Evolutionary conservation across 2,113 vertebrate genomes (phyloP), one percentile per base, ranked within the genome.

Genomic region (Muntiacus muntjak): DNA sequence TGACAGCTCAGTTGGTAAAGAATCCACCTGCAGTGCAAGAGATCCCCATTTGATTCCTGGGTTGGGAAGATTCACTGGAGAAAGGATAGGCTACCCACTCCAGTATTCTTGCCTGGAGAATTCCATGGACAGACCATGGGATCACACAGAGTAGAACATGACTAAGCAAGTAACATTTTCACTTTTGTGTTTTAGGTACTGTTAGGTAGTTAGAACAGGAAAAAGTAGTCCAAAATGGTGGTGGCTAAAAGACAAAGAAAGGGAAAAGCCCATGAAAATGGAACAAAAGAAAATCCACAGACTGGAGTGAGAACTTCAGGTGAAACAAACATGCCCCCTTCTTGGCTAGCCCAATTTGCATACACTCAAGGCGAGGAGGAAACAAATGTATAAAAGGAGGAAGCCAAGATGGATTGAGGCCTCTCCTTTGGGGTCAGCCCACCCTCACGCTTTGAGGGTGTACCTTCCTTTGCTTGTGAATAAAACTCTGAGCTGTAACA

Each of bases 351-450:
- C 64, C 64, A 71, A 1, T 23, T 71, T 36, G 17, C 64, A 71
- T 71, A 5, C 0, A 0, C 17, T 71, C 19, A 71, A 36, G 64
- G n/a, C 0, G 4, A n/a, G 19, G 64, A 36, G 64, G 17, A 36
- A 11, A 5, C 4, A 36, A n/a, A 36, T 36, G 64, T 23, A 71
- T 21, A 71, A 71, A 71, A 36, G n/a, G n/a, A 36, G n/a, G n/a
- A 71, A 71, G 64, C 64, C 64, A 36, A 36, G 64, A 71, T 71
- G 9, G 64, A 71, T 12, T 71, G 64, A 71, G 19, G n/a, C 64
- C 9, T n/a, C 33, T 36, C 19, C 17, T 36, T 71, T 71, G 64
- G n/a, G 64, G n/a, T 71, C n/a, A 71, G 64, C n/a, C 64, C 9
- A 5, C 17, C n/a, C 19, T 71, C n/a, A 71, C 0, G 1, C 64